Base-by-base conservation (phyloP, 2,797 vertebrate genomes). In the Pelobates cultripes region DNA sequence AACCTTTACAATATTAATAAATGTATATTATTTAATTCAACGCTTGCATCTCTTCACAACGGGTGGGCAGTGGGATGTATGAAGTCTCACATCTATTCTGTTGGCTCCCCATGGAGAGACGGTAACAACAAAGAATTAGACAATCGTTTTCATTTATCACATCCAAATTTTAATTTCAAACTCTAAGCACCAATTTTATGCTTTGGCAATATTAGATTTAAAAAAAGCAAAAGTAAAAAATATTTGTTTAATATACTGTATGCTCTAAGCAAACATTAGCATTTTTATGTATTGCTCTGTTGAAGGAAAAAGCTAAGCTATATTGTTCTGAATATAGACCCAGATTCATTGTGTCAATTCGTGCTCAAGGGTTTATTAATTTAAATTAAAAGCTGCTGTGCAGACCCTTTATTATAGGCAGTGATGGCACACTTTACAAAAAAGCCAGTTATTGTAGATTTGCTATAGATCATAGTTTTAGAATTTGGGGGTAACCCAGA, bases 1-100 rank as follows among this genome's bases (percentile, higher is more conserved):
- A 67, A 4, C 60, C 60, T 60, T 51, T 69, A 72, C 75, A 82
- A 77, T 77, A 67, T 77, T 77, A 77, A 73, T 73, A 82, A 82
- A 82, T 82, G 74, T 69, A 55, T 73, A 73, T 82, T 72, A 82
- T 77, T 77, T 77, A 73, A 77, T 77, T 75, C 80, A 57, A 74
- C 14, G 73, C 81, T 61, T 43, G 67, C 60, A 64, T 81, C 67
- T 60, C 81, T 61, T 12, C 81, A 4, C 81, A 83, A 71, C 76
- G 70, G 66, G 81, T 41, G 61, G 55, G 43, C 70, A 55, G 15
- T n/a, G 77, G 76, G 75, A 73, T 66, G 41, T 77, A 55, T 15
- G 57, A 47, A 51, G 72, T 53, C 81, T 75, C 77, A 60, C 81
- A 78, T 74, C 70, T 70, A 43, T 43, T 55, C 71, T 69, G 28